Evolutionary conservation across 2,888 invertebrate genomes (phyloP).

Genomic region (Muscina levida): DNA sequence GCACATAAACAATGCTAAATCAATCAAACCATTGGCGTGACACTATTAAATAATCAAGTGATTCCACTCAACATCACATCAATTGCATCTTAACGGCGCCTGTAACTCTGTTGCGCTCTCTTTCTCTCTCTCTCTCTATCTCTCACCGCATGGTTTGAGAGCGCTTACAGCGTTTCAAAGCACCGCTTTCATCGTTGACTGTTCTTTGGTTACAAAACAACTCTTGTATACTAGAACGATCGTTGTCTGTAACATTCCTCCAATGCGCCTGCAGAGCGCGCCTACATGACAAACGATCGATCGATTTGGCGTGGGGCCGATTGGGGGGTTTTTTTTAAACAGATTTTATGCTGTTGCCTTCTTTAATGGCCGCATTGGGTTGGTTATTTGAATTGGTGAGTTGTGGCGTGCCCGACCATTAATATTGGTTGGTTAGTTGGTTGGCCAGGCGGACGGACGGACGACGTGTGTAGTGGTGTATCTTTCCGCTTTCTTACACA

Average conservation of each 20-base stretch:
- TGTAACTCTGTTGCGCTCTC: too few relatives aligned
- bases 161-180: too few relatives aligned
- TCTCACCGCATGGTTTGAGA: too few relatives aligned
- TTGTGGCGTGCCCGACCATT: neutral
- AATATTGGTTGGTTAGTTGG: neutral
- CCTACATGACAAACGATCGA: neutral
- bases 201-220: constrained; percentile 21
- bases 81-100: neutral
- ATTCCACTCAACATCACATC: neutral
- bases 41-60: constrained; percentile 11
- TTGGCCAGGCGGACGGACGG: neutral
- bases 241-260: neutral
- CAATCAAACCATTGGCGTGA: neutral
- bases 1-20: constrained; percentile 4
- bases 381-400: too few relatives aligned
- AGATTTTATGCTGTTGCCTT: constrained; percentile 12
- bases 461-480: constrained; percentile 39
- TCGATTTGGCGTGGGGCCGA: neutral
- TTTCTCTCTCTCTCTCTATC: too few relatives aligned
- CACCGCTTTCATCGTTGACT: too few relatives aligned
- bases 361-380: neutral
- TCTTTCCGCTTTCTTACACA: constrained; percentile 69
- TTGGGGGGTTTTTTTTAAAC: neutral
- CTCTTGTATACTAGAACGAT: neutral
- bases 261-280: neutral